A percentile compares a stretch with the other conserved stretches of the same genome.
Evolutionary conservation across 2,797 vertebrate species (phyloP).

Genomic region (Thalassophryne amazonica): DNA sequence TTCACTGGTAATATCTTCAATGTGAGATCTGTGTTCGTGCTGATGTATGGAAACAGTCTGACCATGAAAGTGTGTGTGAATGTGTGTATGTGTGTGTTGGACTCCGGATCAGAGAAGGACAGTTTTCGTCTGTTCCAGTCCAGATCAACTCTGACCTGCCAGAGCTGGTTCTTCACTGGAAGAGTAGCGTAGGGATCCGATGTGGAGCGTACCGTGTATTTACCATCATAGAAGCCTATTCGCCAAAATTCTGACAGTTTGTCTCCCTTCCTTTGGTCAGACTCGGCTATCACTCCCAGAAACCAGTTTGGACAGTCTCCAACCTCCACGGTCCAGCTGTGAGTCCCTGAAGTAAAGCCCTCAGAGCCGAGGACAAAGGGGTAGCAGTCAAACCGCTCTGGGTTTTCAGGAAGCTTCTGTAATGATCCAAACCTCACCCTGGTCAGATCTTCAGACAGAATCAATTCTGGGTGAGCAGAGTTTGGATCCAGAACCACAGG

Average conservation of each 20-base stretch:
- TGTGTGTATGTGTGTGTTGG: constrained; percentile 5
- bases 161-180: not conserved
- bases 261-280: not conserved
- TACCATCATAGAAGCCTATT: not conserved
- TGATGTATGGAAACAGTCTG: constrained; percentile 13
- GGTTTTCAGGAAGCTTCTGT: constrained; percentile 10
- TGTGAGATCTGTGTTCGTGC: not conserved
- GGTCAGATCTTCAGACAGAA: no score
- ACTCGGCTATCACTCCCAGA: not conserved
- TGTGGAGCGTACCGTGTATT: not conserved
- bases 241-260: not conserved
- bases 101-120: constrained; percentile 6
- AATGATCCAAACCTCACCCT: not conserved
- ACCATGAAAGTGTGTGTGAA: constrained; percentile 7
- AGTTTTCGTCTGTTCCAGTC: constrained; percentile 4
- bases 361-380: constrained; percentile 10
- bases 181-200: not conserved
- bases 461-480: not conserved
- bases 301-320: not conserved
- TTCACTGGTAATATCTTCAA: not conserved
- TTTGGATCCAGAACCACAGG: constrained; percentile 13
- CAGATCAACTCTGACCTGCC: constrained; percentile 1
- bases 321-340: constrained; percentile 16
- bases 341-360: constrained; percentile 22
- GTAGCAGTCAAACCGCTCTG: constrained; percentile 8